phyloP scores from a whole-genome alignment of 2,888 invertebrate species.

The Diabrotica balteata region DNA sequence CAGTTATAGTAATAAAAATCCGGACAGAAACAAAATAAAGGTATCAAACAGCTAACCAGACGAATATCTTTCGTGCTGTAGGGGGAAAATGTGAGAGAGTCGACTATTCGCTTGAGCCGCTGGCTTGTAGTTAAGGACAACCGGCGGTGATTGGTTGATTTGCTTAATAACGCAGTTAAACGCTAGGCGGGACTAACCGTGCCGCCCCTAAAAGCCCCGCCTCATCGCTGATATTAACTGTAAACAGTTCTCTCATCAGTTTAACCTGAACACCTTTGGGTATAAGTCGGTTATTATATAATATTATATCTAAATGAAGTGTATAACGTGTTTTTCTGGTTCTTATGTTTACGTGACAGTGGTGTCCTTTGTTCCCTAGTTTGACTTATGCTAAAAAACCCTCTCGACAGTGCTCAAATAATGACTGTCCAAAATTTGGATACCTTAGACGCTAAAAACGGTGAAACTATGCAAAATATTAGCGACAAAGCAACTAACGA shows the following conservation, averaged over 20 bases:
- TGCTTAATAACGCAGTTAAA: slow-evolving; percentile 46
- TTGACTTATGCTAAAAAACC: slow-evolving; percentile 67
- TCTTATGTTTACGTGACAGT: slow-evolving; percentile 9
- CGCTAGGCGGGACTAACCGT: slow-evolving; percentile 41
- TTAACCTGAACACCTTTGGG: slow-evolving; percentile 48
- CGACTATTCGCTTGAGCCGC: slow-evolving; percentile 37
- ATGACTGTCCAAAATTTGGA: slow-evolving; percentile 71
- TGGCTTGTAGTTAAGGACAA: slow-evolving; percentile 45
- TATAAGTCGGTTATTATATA: slow-evolving; percentile 41
- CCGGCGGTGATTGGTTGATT: slow-evolving; percentile 46
- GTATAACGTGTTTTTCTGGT: slow-evolving; percentile 23
- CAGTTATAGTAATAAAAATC: slow-evolving; percentile 57
- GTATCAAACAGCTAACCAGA: slow-evolving; percentile 44
- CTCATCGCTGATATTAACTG: slow-evolving; percentile 34
- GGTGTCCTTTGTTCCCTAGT: slow-evolving; percentile 22
- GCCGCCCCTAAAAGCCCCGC: slow-evolving; percentile 39
- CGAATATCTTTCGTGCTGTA: slow-evolving; percentile 10
- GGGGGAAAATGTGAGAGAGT: slow-evolving; percentile 5
- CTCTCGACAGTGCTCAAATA: slow-evolving; percentile 66
- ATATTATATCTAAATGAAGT: slow-evolving; percentile 34
- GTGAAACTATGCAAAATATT: slow-evolving; percentile 55
- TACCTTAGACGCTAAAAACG: slow-evolving; percentile 54
- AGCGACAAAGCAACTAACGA: slow-evolving; percentile 57
- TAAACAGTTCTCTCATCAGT: slow-evolving; percentile 49
- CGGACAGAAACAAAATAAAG: slow-evolving; percentile 54